Evolutionary conservation across 2,113 vertebrate genomes (phyloP), one percentile per base, ranked within the genome.

Genomic region (Cyprinodon brontotheroides): DNA sequence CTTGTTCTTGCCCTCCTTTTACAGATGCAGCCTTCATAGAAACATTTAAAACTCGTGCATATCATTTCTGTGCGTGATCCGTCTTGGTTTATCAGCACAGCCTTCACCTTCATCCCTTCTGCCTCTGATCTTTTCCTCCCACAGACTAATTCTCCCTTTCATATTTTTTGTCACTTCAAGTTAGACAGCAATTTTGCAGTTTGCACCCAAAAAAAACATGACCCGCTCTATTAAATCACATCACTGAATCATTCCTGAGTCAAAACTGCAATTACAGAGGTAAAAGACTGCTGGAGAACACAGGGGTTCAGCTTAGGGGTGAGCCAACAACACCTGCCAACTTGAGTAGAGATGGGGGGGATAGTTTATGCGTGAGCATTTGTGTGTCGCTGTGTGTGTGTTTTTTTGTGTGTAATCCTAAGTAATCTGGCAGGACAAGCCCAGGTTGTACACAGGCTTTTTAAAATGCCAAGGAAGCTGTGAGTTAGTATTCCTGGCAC

Each of bases 401-500:
- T 68, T 62, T 74, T 75, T 70, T 66, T 61, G 43, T 74, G 73
- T 79, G 81, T 91, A 91, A 90, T 91, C 91, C 91, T 81, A 61
- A 77, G 57, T 91, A 91, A 93, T 92, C 91, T 90, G 87, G 67
- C 81, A 78, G 76, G 68, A 70, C 84, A 83, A 85, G 79, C 86
- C 81, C 74, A 84, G 82, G 82, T 91, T 89, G 78, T 78, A 74
- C 66, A 70, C 83, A 82, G 69, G 80, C 75, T 79, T 74, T 72
- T 70, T 48, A 70, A 88, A 86, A 89, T 87, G 89, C 83, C 86
- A 81, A 72, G 29, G 36, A 70, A 89, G 79, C 86, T 70, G 61
- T 45, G 86, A 77, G 76, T 90, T 88, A 85, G 88, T 84, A 90
- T 89, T 89, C 82, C 79, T 88, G 87, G 85, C 92, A 89, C 76